Evolutionary conservation across 1,140 invertebrate species (phyloP).

Genomic region (Zaprionus davidi): DNA sequence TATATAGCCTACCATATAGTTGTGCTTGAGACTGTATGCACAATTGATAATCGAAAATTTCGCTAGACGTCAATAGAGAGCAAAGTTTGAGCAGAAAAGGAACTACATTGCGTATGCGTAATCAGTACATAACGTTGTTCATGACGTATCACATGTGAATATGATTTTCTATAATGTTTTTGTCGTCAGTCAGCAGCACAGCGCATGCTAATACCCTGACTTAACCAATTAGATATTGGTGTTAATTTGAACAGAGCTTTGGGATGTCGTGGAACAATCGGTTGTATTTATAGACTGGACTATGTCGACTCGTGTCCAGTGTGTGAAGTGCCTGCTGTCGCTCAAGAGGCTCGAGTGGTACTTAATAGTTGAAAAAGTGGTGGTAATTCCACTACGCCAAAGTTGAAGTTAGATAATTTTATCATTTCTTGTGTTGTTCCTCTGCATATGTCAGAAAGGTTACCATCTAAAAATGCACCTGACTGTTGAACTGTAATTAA

Average conservation of each 20-base stretch:
- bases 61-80: conserved; percentile 37
- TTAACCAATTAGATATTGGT: conserved; percentile 59
- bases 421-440: not conserved
- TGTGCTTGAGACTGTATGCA: not conserved
- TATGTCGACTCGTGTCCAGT: conserved; percentile 23
- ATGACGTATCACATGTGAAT: not conserved
- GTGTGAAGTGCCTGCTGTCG: conserved; percentile 6
- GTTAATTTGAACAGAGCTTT: conserved; percentile 40
- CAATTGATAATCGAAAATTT: conserved; percentile 20
- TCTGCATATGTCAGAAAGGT: not conserved
- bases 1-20: not conserved
- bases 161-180: conserved; percentile 15
- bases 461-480: not conserved
- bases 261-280: conserved; percentile 7
- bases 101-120: conserved; percentile 55
- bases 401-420: conserved; percentile 5
- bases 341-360: not conserved
- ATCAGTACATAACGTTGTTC: conserved; percentile 18
- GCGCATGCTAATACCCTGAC: conserved; percentile 54
- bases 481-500: not conserved
- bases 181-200: conserved; percentile 14
- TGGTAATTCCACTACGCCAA: not conserved
- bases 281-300: conserved; percentile 53
- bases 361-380: not conserved
- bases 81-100: conserved; percentile 8